A percentile compares a stretch with the other conserved stretches of the same genome.
These are phyloP conservation scores for Tragopan temminckii DNA, from an alignment of 2,797 vertebrate species.

Conservation along the genomic window DNA sequence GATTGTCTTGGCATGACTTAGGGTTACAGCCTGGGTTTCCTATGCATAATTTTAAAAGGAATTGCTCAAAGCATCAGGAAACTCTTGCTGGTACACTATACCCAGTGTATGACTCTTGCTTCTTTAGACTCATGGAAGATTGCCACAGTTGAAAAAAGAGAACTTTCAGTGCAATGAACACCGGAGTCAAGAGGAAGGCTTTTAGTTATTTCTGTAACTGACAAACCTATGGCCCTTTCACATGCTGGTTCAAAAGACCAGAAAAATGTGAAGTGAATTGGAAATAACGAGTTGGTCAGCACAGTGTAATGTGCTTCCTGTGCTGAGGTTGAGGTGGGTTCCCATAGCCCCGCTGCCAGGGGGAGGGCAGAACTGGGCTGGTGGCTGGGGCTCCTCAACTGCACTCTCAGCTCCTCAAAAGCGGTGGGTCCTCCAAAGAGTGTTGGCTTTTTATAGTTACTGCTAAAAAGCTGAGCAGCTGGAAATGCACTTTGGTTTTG, in stretches of 20 bases:
- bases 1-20: conserved; percentile 51
- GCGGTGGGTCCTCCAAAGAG: no score
- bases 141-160: not conserved
- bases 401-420: not conserved
- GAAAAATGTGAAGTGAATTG: not conserved
- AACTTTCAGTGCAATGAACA: not conserved
- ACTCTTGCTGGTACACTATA: not conserved
- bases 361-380: not conserved
- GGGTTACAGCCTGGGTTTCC: conserved; percentile 51
- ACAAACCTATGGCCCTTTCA: not conserved
- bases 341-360: fast-evolving
- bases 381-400: not conserved
- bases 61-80: conserved; percentile 59
- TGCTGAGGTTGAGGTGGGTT: not conserved
- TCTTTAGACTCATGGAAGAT: not conserved
- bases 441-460: not conserved
- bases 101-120: not conserved
- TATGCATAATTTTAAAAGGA: conserved; percentile 52
- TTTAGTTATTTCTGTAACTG: conserved; percentile 3
- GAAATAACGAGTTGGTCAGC: not conserved
- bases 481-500: not conserved
- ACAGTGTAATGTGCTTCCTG: not conserved
- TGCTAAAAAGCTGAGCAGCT: not conserved
- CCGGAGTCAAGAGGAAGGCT: not conserved
- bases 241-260: not conserved